Conservation (phyloP, 2,797 vertebrate genomes). For the Phalanger gymnotis region DNA sequence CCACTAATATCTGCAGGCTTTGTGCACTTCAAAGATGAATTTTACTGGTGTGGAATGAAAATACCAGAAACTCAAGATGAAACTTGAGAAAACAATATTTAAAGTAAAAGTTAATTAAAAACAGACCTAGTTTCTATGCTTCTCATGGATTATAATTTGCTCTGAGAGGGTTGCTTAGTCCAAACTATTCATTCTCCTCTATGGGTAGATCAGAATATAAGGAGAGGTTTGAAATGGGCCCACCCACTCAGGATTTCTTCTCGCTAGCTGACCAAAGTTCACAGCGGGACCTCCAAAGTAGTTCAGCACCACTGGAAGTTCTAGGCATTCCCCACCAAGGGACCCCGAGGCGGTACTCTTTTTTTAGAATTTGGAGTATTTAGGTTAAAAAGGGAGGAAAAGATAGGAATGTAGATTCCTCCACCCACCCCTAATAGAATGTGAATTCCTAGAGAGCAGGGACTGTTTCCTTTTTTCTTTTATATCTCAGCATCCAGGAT, state of each 20-base stretch:
- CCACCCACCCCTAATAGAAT: not conserved
- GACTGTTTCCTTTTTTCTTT: not conserved
- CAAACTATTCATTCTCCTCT: not conserved
- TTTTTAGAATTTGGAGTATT: not conserved
- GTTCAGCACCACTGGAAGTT: not conserved
- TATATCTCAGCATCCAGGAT: not conserved
- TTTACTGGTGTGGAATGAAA: not conserved
- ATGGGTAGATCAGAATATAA: not conserved
- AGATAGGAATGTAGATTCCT: not conserved
- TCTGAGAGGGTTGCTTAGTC: not conserved
- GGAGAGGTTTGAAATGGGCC: not conserved
- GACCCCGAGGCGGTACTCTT: not conserved
- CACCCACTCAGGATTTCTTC: not conserved
- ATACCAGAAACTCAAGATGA: slow-evolving; percentile 22
- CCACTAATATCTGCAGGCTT: slow-evolving; percentile 12
- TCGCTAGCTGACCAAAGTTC: not conserved
- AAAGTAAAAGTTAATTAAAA: not conserved
- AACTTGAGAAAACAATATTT: slow-evolving; percentile 4
- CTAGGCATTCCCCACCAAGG: not conserved
- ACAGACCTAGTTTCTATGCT: not conserved
- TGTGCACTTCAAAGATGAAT: not conserved
- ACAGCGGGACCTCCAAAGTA: not conserved
- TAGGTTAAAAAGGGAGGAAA: not conserved
- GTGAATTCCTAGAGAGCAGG: not conserved
- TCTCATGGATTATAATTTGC: not conserved